Percentiles rank a stretch among this genome's conserved stretches.
Conservation (phyloP, 1,140 invertebrate genomes). For the Melipona quadrifasciata region DNA sequence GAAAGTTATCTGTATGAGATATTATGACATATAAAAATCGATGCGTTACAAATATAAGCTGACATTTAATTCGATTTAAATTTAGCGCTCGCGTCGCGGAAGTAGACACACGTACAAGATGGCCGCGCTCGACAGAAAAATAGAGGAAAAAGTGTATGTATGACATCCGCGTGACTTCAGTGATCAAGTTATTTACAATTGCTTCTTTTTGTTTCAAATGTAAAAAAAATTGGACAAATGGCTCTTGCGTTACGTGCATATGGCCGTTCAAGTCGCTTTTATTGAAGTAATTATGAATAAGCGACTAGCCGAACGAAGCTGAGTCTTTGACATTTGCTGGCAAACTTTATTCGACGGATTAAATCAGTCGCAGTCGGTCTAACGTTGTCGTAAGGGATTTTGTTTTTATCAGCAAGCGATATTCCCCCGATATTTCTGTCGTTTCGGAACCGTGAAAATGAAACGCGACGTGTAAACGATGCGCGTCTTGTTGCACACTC, state of each 20-base stretch:
- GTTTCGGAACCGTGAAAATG: background rate
- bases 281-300: background rate
- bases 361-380: conserved; percentile 9
- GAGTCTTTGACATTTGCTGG: conserved; percentile 16
- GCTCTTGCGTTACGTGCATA: background rate
- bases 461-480: conserved; percentile 28
- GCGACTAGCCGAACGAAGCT: background rate
- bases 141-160: conserved; percentile 35
- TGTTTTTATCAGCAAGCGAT: background rate
- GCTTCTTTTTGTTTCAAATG: background rate
- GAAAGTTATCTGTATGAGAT: background rate
- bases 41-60: background rate
- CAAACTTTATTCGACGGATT: conserved; percentile 12
- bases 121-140: conserved; percentile 9
- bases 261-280: background rate
- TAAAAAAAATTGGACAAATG: background rate
- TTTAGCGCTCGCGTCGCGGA: conserved; percentile 29
- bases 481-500: conserved; percentile 15
- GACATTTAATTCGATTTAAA: conserved; percentile 47
- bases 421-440: background rate
- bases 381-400: background rate
- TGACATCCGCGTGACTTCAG: conserved; percentile 43
- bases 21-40: background rate
- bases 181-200: conserved; percentile 11
- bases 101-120: background rate